Base-by-base conservation (phyloP, 2,113 vertebrate species). In the Microcebus ravelobensis region DNA sequence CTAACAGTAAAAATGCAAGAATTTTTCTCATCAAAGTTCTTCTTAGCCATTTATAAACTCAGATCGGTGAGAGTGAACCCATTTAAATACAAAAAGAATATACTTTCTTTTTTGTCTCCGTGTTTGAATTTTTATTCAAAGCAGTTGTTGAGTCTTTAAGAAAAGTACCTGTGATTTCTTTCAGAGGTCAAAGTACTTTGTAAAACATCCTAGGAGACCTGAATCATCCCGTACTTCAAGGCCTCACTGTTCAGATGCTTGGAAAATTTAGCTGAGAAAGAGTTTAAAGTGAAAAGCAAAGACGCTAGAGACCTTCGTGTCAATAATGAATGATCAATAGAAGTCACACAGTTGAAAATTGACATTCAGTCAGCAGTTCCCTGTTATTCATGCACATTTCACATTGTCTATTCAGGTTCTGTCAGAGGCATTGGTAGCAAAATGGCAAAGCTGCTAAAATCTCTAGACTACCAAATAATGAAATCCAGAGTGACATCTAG, bases 261-360 rank as follows among this genome's bases (percentile, higher is more conserved):
- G 97, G 97, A 98, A 98, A 98, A 98, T 98, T 99, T 98, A 99
- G 98, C 98, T 98, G 98, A 99, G 98, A 98, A 98, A 94, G 98
- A 98, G 97, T 97, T 98, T 98, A 98, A 98, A 98, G 97, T 98
- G 97, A 98, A 98, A 99, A 98, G 98, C 97, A 98, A 97, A 98
- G 98, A 97, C 97, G 36, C 98, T 96, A 65, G 98, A 98, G 98
- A 98, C 98, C 98, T 98, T 98, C 98, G 95, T 98, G 98, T 98
- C 99, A 99, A 98, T 99, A 99, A 98, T 97, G 98, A 98, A 98
- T 98, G 98, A 99, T 99, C 98, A 98, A 99, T 99, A 98, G 98
- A 98, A 99, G 98, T 98, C 98, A 98, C 98, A 98, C 97, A 84
- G 98, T 97, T 81, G 91, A 98, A 98, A 98, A 99, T 97, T 99